Evolutionary conservation across 2,888 invertebrate species (phyloP).

Genomic region (Pristionchus fissidentatus): DNA sequence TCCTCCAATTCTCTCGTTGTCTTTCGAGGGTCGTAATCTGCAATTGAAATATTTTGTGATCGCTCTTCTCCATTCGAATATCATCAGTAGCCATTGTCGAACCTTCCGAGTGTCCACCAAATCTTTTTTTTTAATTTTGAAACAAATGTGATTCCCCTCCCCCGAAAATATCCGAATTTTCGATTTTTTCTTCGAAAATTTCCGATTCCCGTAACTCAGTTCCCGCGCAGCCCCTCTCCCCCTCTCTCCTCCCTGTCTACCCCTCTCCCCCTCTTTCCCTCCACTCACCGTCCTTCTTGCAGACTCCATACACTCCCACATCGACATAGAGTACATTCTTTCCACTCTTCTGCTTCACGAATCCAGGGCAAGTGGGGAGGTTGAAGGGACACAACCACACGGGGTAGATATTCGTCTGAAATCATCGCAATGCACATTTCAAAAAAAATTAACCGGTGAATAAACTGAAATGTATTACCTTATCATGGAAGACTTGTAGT

Average conservation of each 20-base stretch:
- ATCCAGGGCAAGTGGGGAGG: constrained; percentile 82
- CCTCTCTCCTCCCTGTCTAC: too few species aligned
- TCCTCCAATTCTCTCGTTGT: constrained; percentile 84
- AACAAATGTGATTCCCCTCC: too few species aligned
- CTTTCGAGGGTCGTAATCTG: constrained; percentile 81
- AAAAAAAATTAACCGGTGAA: neutral
- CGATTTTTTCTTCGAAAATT: neutral
- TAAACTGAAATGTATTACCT: constrained; percentile 77
- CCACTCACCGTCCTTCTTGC: constrained; percentile 78
- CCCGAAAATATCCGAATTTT: too few species aligned
- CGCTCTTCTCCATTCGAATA: too few species aligned
- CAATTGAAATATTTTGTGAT: too few species aligned
- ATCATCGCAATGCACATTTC: too few species aligned
- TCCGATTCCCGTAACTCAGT: neutral
- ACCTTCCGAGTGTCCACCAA: too few species aligned
- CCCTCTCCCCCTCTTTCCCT: neutral
- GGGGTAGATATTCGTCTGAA: constrained; percentile 81
- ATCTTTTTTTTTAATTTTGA: too few species aligned
- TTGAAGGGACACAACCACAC: constrained; percentile 88
- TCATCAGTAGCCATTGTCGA: too few species aligned
- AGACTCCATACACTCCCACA: constrained; percentile 85
- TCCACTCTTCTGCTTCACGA: constrained; percentile 81
- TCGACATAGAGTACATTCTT: constrained; percentile 84
- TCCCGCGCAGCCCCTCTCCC: too few species aligned
- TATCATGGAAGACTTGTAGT: constrained; percentile 82